Conservation (phyloP, 2,888 invertebrate genomes). For the Stenichneumon culpator region DNA sequence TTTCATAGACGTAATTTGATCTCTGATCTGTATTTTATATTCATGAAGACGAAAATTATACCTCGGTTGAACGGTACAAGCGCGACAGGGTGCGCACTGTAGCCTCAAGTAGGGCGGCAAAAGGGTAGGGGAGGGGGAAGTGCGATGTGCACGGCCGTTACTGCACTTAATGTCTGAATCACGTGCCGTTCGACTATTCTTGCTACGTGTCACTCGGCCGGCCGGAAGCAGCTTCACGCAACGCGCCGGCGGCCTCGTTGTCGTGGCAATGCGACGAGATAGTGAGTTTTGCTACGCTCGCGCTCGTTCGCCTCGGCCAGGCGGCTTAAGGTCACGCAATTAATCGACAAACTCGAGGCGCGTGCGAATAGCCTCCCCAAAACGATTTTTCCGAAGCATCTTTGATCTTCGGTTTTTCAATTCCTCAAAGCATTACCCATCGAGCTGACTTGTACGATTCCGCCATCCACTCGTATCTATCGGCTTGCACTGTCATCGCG, state of each 20-base stretch:
- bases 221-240: slow-evolving; percentile 71
- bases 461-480: slow-evolving; percentile 19
- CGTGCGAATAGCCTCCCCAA: slow-evolving; percentile 32
- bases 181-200: slow-evolving; percentile 71
- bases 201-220: slow-evolving; percentile 70
- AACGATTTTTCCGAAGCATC: slow-evolving; percentile 45
- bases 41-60: slow-evolving; percentile 64
- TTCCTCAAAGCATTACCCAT: neutral
- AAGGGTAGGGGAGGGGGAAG: slow-evolving; percentile 2
- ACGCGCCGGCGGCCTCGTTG: slow-evolving; percentile 68
- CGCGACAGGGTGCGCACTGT: slow-evolving; percentile 17
- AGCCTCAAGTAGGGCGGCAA: neutral
- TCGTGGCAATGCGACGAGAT: slow-evolving; percentile 67
- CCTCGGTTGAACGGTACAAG: slow-evolving; percentile 21
- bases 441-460: neutral
- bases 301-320: neutral
- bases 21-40: slow-evolving; percentile 67
- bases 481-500: slow-evolving; percentile 43
- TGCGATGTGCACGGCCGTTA: slow-evolving; percentile 49
- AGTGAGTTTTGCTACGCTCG: slow-evolving; percentile 35
- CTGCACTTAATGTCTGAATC: slow-evolving; percentile 70
- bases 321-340: slow-evolving; percentile 69
- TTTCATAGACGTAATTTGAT: slow-evolving; percentile 64
- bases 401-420: slow-evolving; percentile 8
- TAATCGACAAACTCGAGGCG: slow-evolving; percentile 66